These are phyloP conservation scores for Eupleurogrammus muticus DNA, from an alignment of 2,797 vertebrate species.

Conservation along the genomic window DNA sequence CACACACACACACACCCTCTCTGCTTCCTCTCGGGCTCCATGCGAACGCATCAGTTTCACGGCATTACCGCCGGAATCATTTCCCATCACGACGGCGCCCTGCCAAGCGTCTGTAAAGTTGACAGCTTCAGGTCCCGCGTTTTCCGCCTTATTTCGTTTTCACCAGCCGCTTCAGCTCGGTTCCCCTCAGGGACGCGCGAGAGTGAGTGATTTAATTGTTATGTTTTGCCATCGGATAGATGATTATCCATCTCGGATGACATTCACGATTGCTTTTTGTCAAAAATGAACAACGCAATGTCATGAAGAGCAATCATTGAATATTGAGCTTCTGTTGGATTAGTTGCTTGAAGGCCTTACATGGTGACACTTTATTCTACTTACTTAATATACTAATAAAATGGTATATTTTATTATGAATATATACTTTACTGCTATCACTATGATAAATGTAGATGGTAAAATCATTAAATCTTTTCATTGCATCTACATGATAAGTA, in stretches of 20 bases:
- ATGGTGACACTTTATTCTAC: background rate
- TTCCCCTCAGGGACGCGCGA: background rate
- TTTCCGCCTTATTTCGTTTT: too few species aligned
- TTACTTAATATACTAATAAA: background rate
- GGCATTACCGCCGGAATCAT: background rate
- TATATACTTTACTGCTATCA: background rate
- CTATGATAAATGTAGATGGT: background rate
- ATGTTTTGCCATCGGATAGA: background rate
- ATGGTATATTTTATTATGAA: background rate
- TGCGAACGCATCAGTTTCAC: background rate
- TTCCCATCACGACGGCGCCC: background rate
- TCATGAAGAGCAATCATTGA: too few species aligned
- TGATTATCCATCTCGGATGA: background rate
- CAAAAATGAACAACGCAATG: too few species aligned
- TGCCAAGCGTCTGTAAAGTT: background rate
- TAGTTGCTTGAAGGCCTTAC: background rate
- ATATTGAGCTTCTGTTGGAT: too few species aligned
- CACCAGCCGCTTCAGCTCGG: background rate
- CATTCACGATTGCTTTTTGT: background rate
- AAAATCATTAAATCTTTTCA: background rate
- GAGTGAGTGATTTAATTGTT: slow-evolving; percentile 10
- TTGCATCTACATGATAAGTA: background rate
- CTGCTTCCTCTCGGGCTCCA: background rate
- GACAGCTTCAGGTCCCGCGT: background rate
- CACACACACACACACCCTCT: background rate